Evolutionary conservation across 2,888 invertebrate species (phyloP), one percentile per base, ranked within the genome.

Genomic region (Scaeva pyrastri): DNA sequence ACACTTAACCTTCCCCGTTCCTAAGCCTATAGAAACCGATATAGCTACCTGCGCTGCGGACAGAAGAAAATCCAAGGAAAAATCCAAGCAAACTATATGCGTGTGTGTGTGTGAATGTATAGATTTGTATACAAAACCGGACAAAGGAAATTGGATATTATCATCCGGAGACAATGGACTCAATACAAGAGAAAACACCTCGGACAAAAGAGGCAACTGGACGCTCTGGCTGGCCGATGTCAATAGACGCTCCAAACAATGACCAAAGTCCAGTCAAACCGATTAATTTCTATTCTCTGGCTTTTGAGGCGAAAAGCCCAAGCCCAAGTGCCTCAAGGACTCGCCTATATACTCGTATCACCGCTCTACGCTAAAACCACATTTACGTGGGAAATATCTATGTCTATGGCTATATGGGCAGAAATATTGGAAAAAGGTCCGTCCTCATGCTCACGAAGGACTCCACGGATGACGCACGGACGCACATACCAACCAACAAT

Each of bases 81-180:
- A 31, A 21, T 11, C 45, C 50, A 7, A n/a, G n/a, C n/a, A n/a
- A n/a, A n/a, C n/a, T 23, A 64, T 4, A 62, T 12, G 26, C 26
- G 64, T 31, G 26, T 71, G 14, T 26, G 19, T 21, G 16, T 52
- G 43, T 36, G 26, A 39, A 19, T 31, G 26, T 70, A 48, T 48
- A 75, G n/a, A n/a, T n/a, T n/a, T n/a, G n/a, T n/a, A n/a, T n/a
- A n/a, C n/a, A 48, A 81, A 82, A 81, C 82, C 73, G 86, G 81
- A 82, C 82, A 85, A 85, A 85, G 76, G 85, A 85, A 77, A 85
- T 85, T 80, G 76, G 80, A 85, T 85, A 85, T 85, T 85, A 85
- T 85, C 85, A 76, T 80, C 68, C 56, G 56, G 76, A 85, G 56
- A 85, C 85, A 85, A 85, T 80, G 56, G 80, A 23, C 68, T 26